A percentile compares a stretch with the other conserved stretches of the same genome.
Evolutionary conservation across 2,888 invertebrate genomes (phyloP).

Genomic region (Callimorpha dominula): DNA sequence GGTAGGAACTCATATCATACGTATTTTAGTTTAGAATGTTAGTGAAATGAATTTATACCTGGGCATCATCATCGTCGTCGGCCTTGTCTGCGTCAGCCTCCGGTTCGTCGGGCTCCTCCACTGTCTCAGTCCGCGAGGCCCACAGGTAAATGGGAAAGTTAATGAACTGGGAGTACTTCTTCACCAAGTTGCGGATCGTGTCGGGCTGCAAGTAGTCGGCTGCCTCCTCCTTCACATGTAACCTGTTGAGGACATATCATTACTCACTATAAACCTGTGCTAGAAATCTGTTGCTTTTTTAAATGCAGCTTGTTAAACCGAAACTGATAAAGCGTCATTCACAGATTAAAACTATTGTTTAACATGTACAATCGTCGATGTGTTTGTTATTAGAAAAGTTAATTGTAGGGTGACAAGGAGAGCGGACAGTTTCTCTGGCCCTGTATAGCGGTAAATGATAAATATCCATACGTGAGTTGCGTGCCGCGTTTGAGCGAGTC

Average conservation of each 20-base stretch:
- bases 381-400: too few species aligned
- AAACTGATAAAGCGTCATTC: too few species aligned
- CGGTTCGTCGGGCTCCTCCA: slow-evolving; percentile 44
- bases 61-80: slow-evolving; percentile 80
- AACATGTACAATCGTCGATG: too few species aligned
- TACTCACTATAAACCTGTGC: background rate
- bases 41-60: slow-evolving; percentile 70
- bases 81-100: slow-evolving; percentile 39
- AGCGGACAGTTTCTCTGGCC: too few species aligned
- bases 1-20: too few species aligned
- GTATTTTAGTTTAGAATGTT: too few species aligned
- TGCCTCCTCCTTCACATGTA: slow-evolving; percentile 98
- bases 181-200: slow-evolving; percentile 95
- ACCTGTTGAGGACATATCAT: slow-evolving; percentile 76
- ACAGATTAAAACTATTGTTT: too few species aligned
- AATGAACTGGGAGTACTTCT: slow-evolving; percentile 99
- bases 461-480: slow-evolving; percentile 88
- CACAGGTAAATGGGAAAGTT: slow-evolving; percentile 99
- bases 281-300: too few species aligned
- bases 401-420: too few species aligned
- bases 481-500: slow-evolving; percentile 96
- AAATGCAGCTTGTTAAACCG: too few species aligned
- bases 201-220: slow-evolving; percentile 97
- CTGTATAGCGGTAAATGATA: too few species aligned
- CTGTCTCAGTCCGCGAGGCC: slow-evolving; percentile 87